phyloP scores from a whole-genome alignment of 2,113 vertebrate species.

The Ammodytes dubius region DNA sequence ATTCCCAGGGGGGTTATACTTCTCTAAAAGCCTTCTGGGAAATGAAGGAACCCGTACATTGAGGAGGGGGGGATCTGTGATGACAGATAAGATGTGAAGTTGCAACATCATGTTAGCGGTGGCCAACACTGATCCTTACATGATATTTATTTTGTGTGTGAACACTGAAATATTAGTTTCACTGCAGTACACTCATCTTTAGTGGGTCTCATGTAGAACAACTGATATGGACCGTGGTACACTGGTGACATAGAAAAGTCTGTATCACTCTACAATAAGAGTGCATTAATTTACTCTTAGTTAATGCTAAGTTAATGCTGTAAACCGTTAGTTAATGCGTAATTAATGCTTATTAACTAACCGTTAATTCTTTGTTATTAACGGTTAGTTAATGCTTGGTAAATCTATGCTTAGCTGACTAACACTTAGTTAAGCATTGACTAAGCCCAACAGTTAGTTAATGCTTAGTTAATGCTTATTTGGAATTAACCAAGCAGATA shows the following conservation, averaged over 20 bases:
- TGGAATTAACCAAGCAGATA: too few species aligned
- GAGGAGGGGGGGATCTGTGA: neutral
- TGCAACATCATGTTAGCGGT: neutral
- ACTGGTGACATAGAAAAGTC: neutral
- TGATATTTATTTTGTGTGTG: constrained; percentile 54
- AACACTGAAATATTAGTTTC: neutral
- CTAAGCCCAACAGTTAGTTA: too few species aligned
- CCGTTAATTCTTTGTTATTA: too few species aligned
- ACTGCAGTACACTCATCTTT: neutral
- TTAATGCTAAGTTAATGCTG: too few species aligned
- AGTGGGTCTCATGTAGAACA: neutral
- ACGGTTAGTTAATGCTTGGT: too few species aligned
- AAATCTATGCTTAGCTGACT: too few species aligned
- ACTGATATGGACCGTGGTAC: neutral
- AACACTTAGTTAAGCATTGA: too few species aligned
- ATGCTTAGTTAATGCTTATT: too few species aligned
- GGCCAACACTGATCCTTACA: neutral
- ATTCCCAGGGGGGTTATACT: neutral
- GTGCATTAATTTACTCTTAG: too few species aligned
- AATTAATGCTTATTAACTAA: too few species aligned
- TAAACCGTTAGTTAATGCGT: too few species aligned
- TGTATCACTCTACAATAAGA: neutral
- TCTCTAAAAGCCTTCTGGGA: neutral
- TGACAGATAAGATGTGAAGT: neutral
- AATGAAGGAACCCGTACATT: neutral